Base-by-base conservation (phyloP, 1,140 invertebrate genomes). In the Armadillidium nasatum region DNA sequence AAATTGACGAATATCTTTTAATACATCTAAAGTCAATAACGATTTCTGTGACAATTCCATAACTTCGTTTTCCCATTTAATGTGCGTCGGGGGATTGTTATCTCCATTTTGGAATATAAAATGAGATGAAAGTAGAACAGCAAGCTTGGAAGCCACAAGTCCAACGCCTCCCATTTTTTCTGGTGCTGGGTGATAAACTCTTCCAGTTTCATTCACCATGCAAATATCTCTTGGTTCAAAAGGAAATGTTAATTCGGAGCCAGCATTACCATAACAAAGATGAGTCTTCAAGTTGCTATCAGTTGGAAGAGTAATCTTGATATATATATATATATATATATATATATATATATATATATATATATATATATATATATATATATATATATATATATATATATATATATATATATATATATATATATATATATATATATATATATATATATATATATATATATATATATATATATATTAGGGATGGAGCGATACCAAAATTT, bases 101-200 rank as follows among this genome's bases (percentile, higher is more conserved):
- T 74, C 72, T 9, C 72, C 72, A 19, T 60, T 33, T 10, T 21
- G n/a, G 50, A 74, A 74, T 6, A 15, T 2, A n/a, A 74, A 74
- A n/a, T 21, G 23, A 21, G 72, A 22, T 13, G 72, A 50, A 33
- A 74, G 44, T 66, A 54, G 72, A 33, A 74, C n/a, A 9, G 72
- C 46, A 33, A 74, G 72, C 50, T 74, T 74, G 13, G 72, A 60
- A 33, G 33, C 44, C 44, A 74, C 72, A 0, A 74, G 72, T 2
- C 46, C 72, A 33, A 74, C 72, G 72, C 46, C 33, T 19, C 72
- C 50, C 46, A 50, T 33, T 33, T n/a, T n/a, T 21, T 60, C 44
- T 9, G 72, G 72, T 33, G 72, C 72, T 10, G 72, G 72, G 10
- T 74, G 72, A 66, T 74, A 74, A 0, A 74, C 46, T n/a, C 72